Evolutionary conservation across 2,888 invertebrate genomes (phyloP).

Genomic region (Drepanosiphum platanoidis): DNA sequence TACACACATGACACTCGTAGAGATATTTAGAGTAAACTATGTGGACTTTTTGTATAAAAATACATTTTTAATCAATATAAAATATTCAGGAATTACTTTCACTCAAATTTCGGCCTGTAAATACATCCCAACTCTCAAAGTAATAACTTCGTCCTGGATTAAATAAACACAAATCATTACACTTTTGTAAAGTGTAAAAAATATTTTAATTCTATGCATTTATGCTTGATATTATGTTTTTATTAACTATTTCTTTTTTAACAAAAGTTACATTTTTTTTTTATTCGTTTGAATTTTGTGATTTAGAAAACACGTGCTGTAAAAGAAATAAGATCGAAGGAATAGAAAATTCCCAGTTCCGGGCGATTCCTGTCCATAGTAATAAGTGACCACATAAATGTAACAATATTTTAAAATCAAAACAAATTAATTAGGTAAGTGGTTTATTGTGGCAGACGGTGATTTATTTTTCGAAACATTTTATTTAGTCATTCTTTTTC

Average conservation of each 20-base stretch:
- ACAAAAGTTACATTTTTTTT: neutral
- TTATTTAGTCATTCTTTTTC: too few species aligned
- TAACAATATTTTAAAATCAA: neutral
- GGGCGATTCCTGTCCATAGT: neutral
- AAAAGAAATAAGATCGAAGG: neutral
- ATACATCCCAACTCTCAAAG: too few species aligned
- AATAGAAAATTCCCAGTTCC: neutral
- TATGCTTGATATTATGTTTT: too few species aligned
- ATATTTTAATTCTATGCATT: neutral
- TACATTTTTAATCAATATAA: too few species aligned
- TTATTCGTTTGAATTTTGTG: neutral
- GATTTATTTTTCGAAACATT: neutral
- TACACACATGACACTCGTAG: too few species aligned
- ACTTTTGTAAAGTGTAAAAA: neutral
- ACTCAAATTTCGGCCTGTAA: too few species aligned
- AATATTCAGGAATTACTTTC: too few species aligned
- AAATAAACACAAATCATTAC: too few species aligned
- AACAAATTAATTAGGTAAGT: neutral
- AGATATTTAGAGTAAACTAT: too few species aligned
- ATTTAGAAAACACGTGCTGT: neutral
- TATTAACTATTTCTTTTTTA: too few species aligned
- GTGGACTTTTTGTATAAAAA: too few species aligned
- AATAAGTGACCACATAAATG: neutral
- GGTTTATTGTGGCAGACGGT: neutral
- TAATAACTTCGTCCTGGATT: too few species aligned